Percentiles rank a stretch among this genome's conserved stretches.
phyloP scores from a whole-genome alignment of 2,888 invertebrate species.

The Clusia tigrina region DNA sequence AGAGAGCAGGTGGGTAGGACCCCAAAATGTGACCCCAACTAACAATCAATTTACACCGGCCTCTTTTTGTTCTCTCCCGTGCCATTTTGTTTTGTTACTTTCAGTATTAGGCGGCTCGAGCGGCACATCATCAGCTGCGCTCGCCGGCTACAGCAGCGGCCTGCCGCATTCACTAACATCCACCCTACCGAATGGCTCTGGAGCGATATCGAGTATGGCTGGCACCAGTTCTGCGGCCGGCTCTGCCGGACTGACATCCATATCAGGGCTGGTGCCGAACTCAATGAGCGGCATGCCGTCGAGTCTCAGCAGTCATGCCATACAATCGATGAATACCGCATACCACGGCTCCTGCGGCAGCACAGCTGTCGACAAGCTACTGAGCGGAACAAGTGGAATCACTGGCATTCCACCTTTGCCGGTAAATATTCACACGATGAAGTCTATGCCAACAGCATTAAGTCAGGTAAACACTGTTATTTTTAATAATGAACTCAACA shows the following conservation, averaged over 20 bases:
- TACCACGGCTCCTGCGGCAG: conserved; percentile 50
- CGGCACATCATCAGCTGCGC: conserved; percentile 47
- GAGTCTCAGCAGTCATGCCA: conserved; percentile 75
- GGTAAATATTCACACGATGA: conserved; percentile 65
- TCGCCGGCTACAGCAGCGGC: conserved; percentile 46
- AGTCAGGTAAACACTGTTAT: conserved; percentile 65
- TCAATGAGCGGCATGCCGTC: conserved; percentile 68
- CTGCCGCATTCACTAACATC: conserved; percentile 57
- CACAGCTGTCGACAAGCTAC: conserved; percentile 65
- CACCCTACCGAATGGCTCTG: conserved; percentile 49
- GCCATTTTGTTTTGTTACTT: background rate
- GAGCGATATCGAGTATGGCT: conserved; percentile 13
- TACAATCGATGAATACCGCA: conserved; percentile 67
- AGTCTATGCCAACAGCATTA: conserved; percentile 64
- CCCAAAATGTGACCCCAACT: too few species aligned
- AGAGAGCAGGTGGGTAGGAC: conserved; percentile 49
- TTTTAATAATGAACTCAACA: conserved; percentile 53
- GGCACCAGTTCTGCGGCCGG: conserved; percentile 27
- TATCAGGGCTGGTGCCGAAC: conserved; percentile 59
- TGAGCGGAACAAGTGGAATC: conserved; percentile 65
- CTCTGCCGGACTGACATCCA: conserved; percentile 47
- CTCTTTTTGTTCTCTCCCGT: background rate
- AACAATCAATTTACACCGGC: background rate
- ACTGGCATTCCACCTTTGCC: conserved; percentile 63
- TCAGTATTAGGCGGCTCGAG: conserved; percentile 50